phyloP scores from a whole-genome alignment of 2,113 vertebrate species.

The Nothoprocta perdicaria region DNA sequence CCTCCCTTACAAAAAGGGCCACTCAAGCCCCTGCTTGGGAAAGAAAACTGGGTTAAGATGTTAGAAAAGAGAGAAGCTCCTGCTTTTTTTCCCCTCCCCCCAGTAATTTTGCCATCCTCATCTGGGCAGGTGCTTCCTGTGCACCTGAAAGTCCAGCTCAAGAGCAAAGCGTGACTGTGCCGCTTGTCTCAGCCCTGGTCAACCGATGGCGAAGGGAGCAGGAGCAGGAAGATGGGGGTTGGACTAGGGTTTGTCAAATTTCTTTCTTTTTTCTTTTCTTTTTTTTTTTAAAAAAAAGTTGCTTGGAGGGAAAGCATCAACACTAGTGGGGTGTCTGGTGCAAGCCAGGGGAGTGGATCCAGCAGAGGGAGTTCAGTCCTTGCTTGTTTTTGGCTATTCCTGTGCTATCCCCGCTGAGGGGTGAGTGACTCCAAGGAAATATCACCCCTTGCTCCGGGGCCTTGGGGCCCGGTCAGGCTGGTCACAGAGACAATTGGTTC shows the following conservation, averaged over 20 bases:
- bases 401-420: background rate
- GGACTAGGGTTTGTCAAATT: background rate
- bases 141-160: background rate
- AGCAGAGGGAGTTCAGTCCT: conserved; percentile 24
- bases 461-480: background rate
- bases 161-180: background rate
- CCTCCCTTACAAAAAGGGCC: background rate
- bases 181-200: background rate
- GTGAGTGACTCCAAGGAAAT: background rate
- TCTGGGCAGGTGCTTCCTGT: background rate
- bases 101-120: background rate
- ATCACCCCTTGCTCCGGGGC: too few relatives aligned
- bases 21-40: background rate
- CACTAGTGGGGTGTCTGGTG: background rate
- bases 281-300: background rate
- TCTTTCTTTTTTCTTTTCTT: too few relatives aligned
- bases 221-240: background rate
- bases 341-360: background rate
- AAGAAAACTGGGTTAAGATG: background rate
- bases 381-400: background rate
- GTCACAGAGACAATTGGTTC: background rate
- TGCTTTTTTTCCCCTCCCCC: background rate
- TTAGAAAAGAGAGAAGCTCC: background rate
- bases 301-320: background rate
- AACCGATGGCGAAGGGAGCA: background rate